Evolutionary conservation across 2,888 invertebrate species (phyloP), one percentile per base, ranked within the genome.

Genomic region (Lasioglossum morio): DNA sequence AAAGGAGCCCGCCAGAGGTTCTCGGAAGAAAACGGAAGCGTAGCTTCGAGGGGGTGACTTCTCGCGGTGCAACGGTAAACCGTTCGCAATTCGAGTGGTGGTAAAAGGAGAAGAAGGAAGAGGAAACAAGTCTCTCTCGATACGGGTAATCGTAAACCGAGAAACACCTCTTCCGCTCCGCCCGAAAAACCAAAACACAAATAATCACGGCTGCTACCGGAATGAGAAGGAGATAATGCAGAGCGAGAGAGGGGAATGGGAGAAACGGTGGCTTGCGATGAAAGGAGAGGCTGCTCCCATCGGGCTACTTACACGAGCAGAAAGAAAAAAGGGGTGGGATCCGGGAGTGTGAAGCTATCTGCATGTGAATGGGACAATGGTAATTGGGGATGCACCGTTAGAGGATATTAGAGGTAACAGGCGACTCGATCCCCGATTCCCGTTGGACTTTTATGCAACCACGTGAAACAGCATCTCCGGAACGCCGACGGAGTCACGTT

Each of bases 171-270:
- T 93, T 93, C 93, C 94, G 94, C 92, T 87, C 91, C 94, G 92
- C 95, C 95, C 91, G 90, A 93, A 94, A 93, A 95, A 95, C 94
- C 94, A 94, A 95, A 95, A 95, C 93, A 95, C 94, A 94, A 95
- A 95, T 94, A 95, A 94, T 92, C 86, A 89, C 88, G 77, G 88
- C 4, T 23, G 34, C 69, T 34, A 27, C 30, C 40, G 19, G 30
- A 7, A 23, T 10, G 69, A n/a, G 10, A 37, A 23, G 23, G 23
- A 48, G 34, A 30, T 23, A 30, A 30, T 63, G 4, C 0, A 30
- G 27, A 60, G 14, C n/a, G 43, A 19, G 53, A 43, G 27, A 66
- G 82, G 73, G 81, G 79, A 81, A 72, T 86, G 82, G 77, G 86
- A 84, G 81, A 80, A 86, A 83, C 75, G 81, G 82, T 80, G 81